Evolutionary conservation across 2,113 vertebrate species (phyloP).

Genomic region (Rousettus leschenaultii): DNA sequence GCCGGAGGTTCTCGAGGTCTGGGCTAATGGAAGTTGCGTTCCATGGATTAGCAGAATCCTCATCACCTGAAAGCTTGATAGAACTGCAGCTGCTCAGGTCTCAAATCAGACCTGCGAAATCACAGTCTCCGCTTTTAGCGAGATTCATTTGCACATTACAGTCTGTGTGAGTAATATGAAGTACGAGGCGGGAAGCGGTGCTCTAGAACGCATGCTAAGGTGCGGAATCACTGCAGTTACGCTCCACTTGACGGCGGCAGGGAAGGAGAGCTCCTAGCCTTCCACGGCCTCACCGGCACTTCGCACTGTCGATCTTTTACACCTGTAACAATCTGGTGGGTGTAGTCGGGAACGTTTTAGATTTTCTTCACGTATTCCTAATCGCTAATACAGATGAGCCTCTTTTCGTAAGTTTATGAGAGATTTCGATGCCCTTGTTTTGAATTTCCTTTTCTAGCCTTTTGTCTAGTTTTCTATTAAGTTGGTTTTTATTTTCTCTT

Average conservation of each 20-base stretch:
- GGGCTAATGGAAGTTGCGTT: not conserved
- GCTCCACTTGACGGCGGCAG: not conserved
- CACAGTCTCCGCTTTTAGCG: not conserved
- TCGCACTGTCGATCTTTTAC: not conserved
- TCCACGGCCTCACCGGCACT: not conserved
- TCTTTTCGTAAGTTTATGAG: not conserved
- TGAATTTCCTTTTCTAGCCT: not conserved
- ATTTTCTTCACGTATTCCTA: not conserved
- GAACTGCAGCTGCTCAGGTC: not conserved
- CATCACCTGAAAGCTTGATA: not conserved
- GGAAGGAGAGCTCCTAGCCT: not conserved
- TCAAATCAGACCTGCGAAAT: not conserved
- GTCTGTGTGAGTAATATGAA: not conserved
- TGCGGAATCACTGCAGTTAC: not conserved
- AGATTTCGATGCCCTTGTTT: not conserved
- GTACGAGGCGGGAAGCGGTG: not conserved
- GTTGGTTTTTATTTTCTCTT: not conserved
- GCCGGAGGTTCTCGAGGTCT: not conserved
- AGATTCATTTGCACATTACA: not conserved
- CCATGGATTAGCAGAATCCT: not conserved
- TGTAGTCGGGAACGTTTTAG: too few relatives aligned
- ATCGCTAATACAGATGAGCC: not conserved
- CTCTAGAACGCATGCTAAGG: not conserved
- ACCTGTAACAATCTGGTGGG: not conserved
- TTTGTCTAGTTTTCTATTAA: not conserved